These are phyloP conservation scores for Pissodes strobi DNA, from an alignment of 1,140 invertebrate species.

Conservation along the genomic window DNA sequence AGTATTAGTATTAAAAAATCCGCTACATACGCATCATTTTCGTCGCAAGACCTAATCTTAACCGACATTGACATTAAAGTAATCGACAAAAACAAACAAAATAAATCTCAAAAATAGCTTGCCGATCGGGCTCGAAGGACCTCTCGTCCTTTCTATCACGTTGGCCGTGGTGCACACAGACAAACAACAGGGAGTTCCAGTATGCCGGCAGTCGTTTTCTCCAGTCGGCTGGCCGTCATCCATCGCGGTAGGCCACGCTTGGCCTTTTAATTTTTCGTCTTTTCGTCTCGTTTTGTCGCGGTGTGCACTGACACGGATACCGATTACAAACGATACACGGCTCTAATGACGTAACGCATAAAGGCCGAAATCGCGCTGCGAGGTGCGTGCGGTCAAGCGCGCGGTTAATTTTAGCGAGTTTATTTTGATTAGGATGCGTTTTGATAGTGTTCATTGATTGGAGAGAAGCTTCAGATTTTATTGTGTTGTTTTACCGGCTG, in stretches of 20 bases:
- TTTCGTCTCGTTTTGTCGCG: slow-evolving; percentile 6
- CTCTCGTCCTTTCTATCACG: slow-evolving; percentile 9
- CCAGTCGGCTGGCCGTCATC: slow-evolving; percentile 20
- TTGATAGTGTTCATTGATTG: slow-evolving; percentile 23
- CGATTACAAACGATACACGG: background rate
- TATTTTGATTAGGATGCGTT: slow-evolving; percentile 40
- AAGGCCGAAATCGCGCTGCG: slow-evolving; percentile 8
- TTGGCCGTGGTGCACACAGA: slow-evolving; percentile 2
- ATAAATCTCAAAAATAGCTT: background rate
- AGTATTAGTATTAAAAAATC: no score
- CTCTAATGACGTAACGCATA: background rate
- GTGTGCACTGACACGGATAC: slow-evolving; percentile 10
- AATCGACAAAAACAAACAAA: background rate
- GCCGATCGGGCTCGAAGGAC: slow-evolving; percentile 7
- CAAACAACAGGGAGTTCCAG: background rate
- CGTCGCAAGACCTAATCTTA: background rate
- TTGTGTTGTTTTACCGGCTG: no score
- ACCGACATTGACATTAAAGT: slow-evolving; percentile 1
- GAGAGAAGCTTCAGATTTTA: background rate
- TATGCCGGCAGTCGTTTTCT: slow-evolving; percentile 16
- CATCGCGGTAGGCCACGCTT: slow-evolving; percentile 17
- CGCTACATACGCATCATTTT: no score
- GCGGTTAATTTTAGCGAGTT: slow-evolving; percentile 40
- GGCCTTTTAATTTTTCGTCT: background rate
- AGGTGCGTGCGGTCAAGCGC: slow-evolving; percentile 7